Conservation (phyloP, 2,113 vertebrate species). For the Xenopus laevis region DNA sequence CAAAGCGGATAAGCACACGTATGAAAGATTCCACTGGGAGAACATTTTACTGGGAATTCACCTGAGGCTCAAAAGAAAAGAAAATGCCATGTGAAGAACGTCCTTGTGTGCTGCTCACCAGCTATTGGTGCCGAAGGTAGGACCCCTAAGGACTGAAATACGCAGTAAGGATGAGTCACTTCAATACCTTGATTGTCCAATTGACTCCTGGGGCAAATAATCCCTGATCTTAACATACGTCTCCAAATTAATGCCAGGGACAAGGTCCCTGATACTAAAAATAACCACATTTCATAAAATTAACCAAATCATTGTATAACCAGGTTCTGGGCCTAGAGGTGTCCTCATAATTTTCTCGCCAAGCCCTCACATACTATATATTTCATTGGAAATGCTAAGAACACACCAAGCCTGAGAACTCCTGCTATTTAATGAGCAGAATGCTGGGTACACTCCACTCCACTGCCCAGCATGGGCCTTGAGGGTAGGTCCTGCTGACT, state of each 20-base stretch:
- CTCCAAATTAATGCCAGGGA: neutral
- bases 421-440: no score
- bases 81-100: neutral
- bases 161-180: constrained; percentile 21
- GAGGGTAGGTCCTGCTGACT: no score
- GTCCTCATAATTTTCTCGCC: no score
- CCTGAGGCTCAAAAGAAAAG: neutral
- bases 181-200: constrained; percentile 4
- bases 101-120: neutral
- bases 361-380: no score
- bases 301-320: no score
- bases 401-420: no score
- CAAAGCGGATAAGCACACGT: neutral
- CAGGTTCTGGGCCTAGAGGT: no score
- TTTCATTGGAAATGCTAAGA: no score
- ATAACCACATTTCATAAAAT: no score
- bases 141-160: constrained; percentile 19
- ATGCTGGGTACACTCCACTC: no score
- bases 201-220: constrained; percentile 2
- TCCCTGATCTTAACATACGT: neutral
- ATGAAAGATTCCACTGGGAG: neutral
- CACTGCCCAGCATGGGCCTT: no score
- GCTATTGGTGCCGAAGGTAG: neutral
- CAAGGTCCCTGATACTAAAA: neutral
- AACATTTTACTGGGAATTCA: constrained; percentile 9